Evolutionary conservation across 2,797 vertebrate species (phyloP).

Genomic region (Synanceia verrucosa): DNA sequence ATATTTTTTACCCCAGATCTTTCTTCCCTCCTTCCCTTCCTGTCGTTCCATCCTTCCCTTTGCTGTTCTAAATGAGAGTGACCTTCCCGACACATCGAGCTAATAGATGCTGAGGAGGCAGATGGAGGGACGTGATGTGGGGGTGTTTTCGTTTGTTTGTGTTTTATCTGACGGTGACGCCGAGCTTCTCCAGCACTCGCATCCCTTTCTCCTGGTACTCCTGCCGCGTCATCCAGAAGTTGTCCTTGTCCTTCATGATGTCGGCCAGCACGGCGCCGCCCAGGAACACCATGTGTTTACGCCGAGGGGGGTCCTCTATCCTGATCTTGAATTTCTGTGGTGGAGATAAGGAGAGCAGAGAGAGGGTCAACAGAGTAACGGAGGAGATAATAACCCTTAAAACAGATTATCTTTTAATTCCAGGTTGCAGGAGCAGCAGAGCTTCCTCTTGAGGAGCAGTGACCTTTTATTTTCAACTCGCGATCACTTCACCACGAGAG

Average conservation of each 20-base stretch:
- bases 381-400: conserved; percentile 1
- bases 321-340: conserved; percentile 78
- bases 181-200: conserved; percentile 93
- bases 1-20: background rate
- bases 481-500: conserved; percentile 1
- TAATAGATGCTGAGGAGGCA: background rate
- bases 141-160: background rate
- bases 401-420: conserved; percentile 20
- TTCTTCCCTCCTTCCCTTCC: background rate
- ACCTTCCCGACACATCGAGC: background rate
- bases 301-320: conserved; percentile 78
- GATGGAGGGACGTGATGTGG: background rate
- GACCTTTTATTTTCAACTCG: conserved; percentile 16
- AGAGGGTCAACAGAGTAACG: background rate
- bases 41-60: no score
- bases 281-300: conserved; percentile 96
- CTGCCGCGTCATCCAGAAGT: conserved; percentile 94
- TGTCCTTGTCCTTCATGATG: conserved; percentile 98
- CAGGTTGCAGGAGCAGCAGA: conserved; percentile 23
- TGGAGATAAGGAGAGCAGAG: background rate
- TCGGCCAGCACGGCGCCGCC: conserved; percentile 92
- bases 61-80: background rate
- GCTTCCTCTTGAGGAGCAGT: conserved; percentile 2
- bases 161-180: conserved; percentile 93
- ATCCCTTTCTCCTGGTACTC: conserved; percentile 93